phyloP scores from a whole-genome alignment of 2,113 vertebrate genomes.

The Ptilonorhynchus violaceus region DNA sequence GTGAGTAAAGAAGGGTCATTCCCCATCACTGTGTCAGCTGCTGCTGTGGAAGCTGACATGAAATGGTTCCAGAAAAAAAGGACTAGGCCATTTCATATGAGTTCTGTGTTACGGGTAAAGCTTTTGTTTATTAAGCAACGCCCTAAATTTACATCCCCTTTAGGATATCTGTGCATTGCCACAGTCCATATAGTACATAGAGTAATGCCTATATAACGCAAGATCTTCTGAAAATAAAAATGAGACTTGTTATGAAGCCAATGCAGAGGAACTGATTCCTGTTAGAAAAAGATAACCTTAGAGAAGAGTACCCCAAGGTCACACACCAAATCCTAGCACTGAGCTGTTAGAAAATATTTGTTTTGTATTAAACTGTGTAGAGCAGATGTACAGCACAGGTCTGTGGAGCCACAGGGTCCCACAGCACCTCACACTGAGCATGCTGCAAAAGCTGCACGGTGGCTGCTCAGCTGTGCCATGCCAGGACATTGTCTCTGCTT shows the following conservation, averaged over 20 bases:
- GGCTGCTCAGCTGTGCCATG: background rate
- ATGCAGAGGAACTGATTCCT: background rate
- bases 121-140: background rate
- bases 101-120: background rate
- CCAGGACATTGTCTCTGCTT: background rate
- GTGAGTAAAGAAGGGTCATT: background rate
- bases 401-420: background rate
- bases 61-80: background rate
- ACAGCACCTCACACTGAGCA: background rate
- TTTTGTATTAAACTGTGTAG: background rate
- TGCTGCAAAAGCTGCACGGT: background rate
- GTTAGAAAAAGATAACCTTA: background rate
- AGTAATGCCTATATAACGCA: background rate
- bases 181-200: background rate
- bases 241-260: background rate
- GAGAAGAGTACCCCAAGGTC: background rate
- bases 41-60: background rate
- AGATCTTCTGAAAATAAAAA: background rate
- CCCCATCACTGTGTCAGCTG: background rate
- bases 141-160: background rate
- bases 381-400: background rate
- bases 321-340: background rate
- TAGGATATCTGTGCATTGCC: background rate
- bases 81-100: background rate
- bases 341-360: background rate